Percentiles rank a stretch among this genome's conserved stretches.
These are phyloP conservation scores for Pardosa pseudoannulata DNA, from an alignment of 2,888 invertebrate species.

Conservation along the genomic window DNA sequence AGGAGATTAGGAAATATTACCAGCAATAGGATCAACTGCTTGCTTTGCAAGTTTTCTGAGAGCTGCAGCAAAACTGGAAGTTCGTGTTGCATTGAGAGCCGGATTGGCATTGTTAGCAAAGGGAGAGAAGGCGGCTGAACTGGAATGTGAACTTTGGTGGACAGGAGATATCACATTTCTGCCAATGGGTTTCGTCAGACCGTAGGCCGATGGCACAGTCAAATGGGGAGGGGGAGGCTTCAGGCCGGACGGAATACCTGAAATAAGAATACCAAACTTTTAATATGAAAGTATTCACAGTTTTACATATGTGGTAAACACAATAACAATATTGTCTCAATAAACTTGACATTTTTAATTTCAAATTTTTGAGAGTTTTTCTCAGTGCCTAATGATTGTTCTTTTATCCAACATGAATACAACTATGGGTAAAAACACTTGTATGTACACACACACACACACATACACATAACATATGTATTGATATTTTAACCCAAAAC, in stretches of 20 bases:
- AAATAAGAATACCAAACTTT: conserved; percentile 52
- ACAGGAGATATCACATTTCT: conserved; percentile 78
- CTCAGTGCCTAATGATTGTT: too few relatives aligned
- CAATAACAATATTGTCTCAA: too few relatives aligned
- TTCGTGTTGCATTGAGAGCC: conserved; percentile 77
- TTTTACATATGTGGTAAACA: too few relatives aligned
- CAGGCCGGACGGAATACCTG: conserved; percentile 75
- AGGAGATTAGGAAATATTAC: too few relatives aligned
- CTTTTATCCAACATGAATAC: too few relatives aligned
- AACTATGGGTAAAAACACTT: too few relatives aligned
- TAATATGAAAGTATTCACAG: too few relatives aligned
- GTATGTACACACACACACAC: too few relatives aligned
- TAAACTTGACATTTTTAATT: too few relatives aligned
- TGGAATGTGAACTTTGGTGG: conserved; percentile 75
- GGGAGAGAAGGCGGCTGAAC: conserved; percentile 75
- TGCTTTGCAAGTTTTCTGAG: conserved; percentile 93
- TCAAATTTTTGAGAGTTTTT: too few relatives aligned
- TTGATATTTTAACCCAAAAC: too few relatives aligned
- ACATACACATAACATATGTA: too few relatives aligned
- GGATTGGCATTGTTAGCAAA: conserved; percentile 75
- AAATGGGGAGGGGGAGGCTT: conserved; percentile 77
- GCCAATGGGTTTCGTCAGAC: conserved; percentile 74
- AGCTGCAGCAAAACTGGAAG: conserved; percentile 90
- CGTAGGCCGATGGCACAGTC: conserved; percentile 75
- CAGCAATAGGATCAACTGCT: conserved; percentile 80